Conservation (phyloP, 2,113 vertebrate genomes). For the Bos taurus region DNA sequence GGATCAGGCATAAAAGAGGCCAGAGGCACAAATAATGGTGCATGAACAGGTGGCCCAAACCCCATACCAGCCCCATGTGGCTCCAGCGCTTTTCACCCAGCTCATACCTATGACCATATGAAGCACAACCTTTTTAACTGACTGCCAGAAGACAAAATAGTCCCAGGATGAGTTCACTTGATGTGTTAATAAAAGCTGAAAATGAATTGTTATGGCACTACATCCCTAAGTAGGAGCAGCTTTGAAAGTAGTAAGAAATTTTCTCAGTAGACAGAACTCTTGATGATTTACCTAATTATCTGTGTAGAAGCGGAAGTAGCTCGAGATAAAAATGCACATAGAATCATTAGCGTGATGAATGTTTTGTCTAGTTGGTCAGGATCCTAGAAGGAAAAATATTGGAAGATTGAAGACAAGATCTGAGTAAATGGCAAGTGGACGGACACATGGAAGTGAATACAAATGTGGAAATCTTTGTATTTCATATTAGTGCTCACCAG, state of each 20-base stretch:
- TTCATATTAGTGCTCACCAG: not conserved
- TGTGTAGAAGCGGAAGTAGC: not conserved
- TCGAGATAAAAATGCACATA: not conserved
- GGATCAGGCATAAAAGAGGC: not conserved
- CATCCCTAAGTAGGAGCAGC: not conserved
- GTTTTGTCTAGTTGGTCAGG: not conserved
- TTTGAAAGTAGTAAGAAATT: not conserved
- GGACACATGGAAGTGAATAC: not conserved
- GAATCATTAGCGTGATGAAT: not conserved
- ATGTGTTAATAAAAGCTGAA: not conserved
- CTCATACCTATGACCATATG: not conserved
- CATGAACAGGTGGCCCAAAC: not conserved
- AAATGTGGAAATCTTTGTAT: not conserved
- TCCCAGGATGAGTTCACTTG: not conserved
- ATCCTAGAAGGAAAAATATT: not conserved
- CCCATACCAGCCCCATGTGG: not conserved
- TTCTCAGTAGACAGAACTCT: not conserved
- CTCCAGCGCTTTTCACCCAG: not conserved
- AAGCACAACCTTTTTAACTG: not conserved
- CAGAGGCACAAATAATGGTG: not conserved
- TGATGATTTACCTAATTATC: not conserved
- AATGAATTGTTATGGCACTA: not conserved
- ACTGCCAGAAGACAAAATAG: not conserved
- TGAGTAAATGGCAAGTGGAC: not conserved
- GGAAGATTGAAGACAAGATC: not conserved